These are phyloP conservation scores for Marmota monax DNA, from an alignment of 2,113 vertebrate species.

Conservation along the genomic window DNA sequence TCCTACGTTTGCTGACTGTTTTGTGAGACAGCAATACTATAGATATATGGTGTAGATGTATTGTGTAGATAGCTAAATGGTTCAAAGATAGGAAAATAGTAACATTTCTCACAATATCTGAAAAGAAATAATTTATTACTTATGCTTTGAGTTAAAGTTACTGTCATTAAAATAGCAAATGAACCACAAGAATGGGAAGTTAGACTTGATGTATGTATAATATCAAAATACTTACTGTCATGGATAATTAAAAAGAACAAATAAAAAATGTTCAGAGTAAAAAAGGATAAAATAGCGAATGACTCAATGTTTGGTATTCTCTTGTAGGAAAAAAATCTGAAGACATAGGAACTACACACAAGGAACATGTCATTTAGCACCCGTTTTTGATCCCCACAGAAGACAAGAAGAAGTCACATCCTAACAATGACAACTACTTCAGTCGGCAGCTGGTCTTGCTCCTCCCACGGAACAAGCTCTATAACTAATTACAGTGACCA, in stretches of 20 bases:
- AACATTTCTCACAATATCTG: slow-evolving; percentile 47
- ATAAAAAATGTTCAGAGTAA: too few species aligned
- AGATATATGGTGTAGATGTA: neutral
- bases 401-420: slow-evolving; percentile 43
- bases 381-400: slow-evolving; percentile 66
- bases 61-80: neutral
- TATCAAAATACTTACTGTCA: too few species aligned
- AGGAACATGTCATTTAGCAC: slow-evolving; percentile 49
- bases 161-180: slow-evolving; percentile 47
- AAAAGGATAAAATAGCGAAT: slow-evolving; percentile 43
- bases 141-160: slow-evolving; percentile 45
- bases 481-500: slow-evolving; percentile 73
- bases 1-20: slow-evolving; percentile 8
- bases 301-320: slow-evolving; percentile 59
- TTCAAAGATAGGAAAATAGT: slow-evolving; percentile 42
- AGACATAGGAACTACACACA: neutral
- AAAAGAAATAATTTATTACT: slow-evolving; percentile 45
- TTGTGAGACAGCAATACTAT: slow-evolving; percentile 28
- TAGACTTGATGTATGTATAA: too few species aligned
- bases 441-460: slow-evolving; percentile 52
- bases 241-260: too few species aligned
- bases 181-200: neutral
- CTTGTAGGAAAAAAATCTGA: slow-evolving; percentile 59
- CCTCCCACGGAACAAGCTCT: neutral
- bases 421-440: slow-evolving; percentile 79